Evolutionary conservation across 1,140 invertebrate genomes (phyloP).

Genomic region (Cyclina sinensis): DNA sequence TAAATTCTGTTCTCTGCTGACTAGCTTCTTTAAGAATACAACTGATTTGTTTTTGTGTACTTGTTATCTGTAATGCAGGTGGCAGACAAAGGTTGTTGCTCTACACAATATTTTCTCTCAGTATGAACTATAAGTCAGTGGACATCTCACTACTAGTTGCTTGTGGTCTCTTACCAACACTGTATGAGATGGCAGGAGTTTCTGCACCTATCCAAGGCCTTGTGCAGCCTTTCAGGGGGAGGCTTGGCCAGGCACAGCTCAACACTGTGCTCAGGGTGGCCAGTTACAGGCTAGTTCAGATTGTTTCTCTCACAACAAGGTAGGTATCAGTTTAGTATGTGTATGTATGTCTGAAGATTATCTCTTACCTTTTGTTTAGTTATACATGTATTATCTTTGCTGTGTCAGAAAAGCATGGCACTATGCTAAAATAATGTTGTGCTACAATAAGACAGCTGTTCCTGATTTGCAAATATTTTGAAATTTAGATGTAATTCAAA

Average conservation of each 20-base stretch:
- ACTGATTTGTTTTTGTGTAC: too few relatives aligned
- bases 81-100: constrained; percentile 85
- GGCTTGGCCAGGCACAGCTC: constrained; percentile 79
- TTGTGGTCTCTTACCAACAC: constrained; percentile 88
- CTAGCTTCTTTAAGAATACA: too few relatives aligned
- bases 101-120: constrained; percentile 89
- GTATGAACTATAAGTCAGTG: constrained; percentile 88
- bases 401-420: too few relatives aligned
- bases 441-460: too few relatives aligned
- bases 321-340: constrained; percentile 41
- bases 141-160: constrained; percentile 89
- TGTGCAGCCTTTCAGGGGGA: constrained; percentile 76
- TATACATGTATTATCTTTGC: too few relatives aligned
- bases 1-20: too few relatives aligned
- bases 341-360: too few relatives aligned
- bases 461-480: too few relatives aligned
- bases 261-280: constrained; percentile 82
- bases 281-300: constrained; percentile 88
- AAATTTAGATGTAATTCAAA: too few relatives aligned
- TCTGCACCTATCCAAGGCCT: constrained; percentile 75
- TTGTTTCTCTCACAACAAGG: constrained; percentile 88
- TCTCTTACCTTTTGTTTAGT: too few relatives aligned
- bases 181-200: constrained; percentile 86
- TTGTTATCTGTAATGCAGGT: constrained; percentile 30
- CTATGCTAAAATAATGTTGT: too few relatives aligned